Evolutionary conservation across 2,797 vertebrate species (phyloP), one percentile per base, ranked within the genome.

Genomic region (Perodicticus potto): DNA sequence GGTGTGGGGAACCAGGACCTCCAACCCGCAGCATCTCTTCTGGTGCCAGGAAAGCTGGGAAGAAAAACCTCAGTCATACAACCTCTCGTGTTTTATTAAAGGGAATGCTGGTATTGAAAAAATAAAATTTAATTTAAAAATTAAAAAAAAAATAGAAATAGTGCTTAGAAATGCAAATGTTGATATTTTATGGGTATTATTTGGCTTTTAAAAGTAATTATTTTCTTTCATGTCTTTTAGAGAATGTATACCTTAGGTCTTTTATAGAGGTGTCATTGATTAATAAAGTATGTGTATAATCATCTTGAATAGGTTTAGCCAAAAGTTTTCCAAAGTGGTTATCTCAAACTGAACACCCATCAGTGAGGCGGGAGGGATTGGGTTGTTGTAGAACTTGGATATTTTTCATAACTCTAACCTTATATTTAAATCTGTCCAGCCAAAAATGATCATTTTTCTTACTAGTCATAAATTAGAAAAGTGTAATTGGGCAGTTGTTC

Each of bases 331-430:
- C 53, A 80, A 89, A 67, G n/a, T n/a, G 32, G 13, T 72, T 37
- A 32, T 53, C 25, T 32, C 4, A 85, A 94, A 77, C 27, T 72
- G 37, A 22, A 87, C 13, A 43, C 13, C 7, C 4, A 53, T 23
- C 3, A n/a, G 43, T 3, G 59, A 34, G 37, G 27, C 2, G 4
- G 27, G 7, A 92, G 3, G 1, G 17, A 57, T 91, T 20, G 5
- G 17, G 20, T 69, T 61, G 10, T 23, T 89, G 14, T 0, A 69
- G 29, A 88, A 78, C 3, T 55, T 85, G 34, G n/a, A 20, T 23
- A 63, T 89, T 95, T 70, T 93, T 78, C 4, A 53, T 76, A 91
- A 57, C 20, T 73, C 67, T 82, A 76, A 67, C 67, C 34, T 86
- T 5, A 89, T 91, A 27, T n/a, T 95, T 70, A 89, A 76, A 86